Base-by-base conservation (phyloP, 1,140 invertebrate species). In the Eciton burchellii region DNA sequence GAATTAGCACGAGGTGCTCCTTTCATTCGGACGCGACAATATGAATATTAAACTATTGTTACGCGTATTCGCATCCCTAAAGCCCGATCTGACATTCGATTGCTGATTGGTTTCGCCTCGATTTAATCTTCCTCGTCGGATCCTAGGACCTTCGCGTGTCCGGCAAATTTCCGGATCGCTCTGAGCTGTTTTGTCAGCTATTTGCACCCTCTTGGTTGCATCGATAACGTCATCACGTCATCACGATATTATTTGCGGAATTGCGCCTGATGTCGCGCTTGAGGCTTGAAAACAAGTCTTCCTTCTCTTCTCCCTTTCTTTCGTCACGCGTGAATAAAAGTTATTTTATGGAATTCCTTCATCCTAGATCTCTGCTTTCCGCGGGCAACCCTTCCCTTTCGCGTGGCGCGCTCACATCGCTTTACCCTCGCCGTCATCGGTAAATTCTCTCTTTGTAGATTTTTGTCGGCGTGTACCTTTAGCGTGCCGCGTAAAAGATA, bases 21-120 rank as follows among this genome's bases (percentile, higher is more conserved):
- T 79, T 79, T 79, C 62, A 68, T 21, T 79, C 35, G 49, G 52
- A 56, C 74, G 63, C 68, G 74, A 79, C 63, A 79, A 79, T 79
- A 79, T 79, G 49, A 79, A 79, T 68, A 79, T 79, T 79, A 79
- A 79, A 79, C 74, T 79, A 79, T 79, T 79, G 74, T 79, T 79
- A 79, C 21, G 35, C 49, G 59, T n/a, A 68, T 26, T 26, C 74
- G 26, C n/a, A 41, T 4, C 29, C 16, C 43, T 19, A 16, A 26
- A 16, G n/a, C 26, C 11, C 57, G n/a, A 35, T 35, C 35, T 65
- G 45, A 76, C 35, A 11, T 62, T 19, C 29, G 59, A 41, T n/a
- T 62, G 8, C 29, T 49, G 57, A 21, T 43, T 43, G 12, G 19
- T 76, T 43, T 63, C 6, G 35, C 14, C 6, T 65, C 19, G 29